phyloP scores from a whole-genome alignment of 2,797 vertebrate species.

The Chelonia mydas region DNA sequence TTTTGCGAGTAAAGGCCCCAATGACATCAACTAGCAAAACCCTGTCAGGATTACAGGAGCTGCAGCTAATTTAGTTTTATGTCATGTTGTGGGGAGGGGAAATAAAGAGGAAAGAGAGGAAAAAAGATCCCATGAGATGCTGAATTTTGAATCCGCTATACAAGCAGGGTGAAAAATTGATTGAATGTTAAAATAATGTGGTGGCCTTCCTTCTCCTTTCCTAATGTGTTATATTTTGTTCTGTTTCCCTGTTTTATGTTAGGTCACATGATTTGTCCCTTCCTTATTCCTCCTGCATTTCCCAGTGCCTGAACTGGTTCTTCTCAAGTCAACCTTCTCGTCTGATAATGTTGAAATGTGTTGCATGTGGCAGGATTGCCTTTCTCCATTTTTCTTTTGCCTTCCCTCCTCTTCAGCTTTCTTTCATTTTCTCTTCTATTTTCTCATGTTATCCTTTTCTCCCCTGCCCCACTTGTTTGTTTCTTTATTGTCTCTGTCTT shows the following conservation, averaged over 20 bases:
- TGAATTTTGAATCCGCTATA: neutral
- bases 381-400: neutral
- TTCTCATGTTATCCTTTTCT: neutral
- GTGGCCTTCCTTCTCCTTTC: neutral
- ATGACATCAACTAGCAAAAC: neutral
- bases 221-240: neutral
- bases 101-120: neutral
- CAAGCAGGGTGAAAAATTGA: accelerated
- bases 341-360: neutral
- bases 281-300: neutral
- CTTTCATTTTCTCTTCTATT: neutral
- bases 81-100: neutral
- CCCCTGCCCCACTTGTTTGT: neutral
- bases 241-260: neutral
- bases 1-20: conserved; percentile 16
- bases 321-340: neutral
- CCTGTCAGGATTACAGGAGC: neutral
- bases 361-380: neutral
- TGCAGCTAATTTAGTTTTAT: neutral
- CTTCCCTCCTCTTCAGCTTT: neutral
- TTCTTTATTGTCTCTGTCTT: neutral
- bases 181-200: neutral
- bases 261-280: neutral
- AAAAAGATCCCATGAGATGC: neutral
- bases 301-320: neutral